These are phyloP conservation scores for Erpornis zantholeuca DNA, from an alignment of 2,113 vertebrate species.

Conservation along the genomic window DNA sequence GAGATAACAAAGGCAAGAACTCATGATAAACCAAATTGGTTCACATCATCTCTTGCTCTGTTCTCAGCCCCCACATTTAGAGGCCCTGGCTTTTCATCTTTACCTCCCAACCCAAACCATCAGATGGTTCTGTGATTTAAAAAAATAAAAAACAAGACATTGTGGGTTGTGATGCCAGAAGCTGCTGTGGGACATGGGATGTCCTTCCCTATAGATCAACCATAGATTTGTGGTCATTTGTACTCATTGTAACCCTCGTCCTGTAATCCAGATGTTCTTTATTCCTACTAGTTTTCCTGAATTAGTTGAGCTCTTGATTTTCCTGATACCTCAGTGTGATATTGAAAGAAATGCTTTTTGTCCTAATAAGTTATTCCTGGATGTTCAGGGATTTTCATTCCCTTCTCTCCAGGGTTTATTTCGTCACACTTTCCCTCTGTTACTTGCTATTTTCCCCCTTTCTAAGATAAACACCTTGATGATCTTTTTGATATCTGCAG, in stretches of 20 bases:
- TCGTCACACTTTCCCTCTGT: background rate
- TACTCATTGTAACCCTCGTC: background rate
- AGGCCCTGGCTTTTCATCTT: too few species aligned
- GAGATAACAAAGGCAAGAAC: too few species aligned
- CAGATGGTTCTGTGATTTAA: background rate
- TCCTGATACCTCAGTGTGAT: background rate
- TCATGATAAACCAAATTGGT: too few species aligned
- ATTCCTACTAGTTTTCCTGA: background rate
- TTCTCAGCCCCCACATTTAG: too few species aligned
- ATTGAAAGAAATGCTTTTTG: background rate
- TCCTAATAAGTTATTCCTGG: background rate
- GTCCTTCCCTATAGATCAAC: background rate
- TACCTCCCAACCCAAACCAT: background rate
- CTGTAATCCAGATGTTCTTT: background rate
- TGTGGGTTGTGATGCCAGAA: background rate
- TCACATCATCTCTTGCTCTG: too few species aligned
- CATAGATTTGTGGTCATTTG: fast-evolving
- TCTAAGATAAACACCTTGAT: background rate
- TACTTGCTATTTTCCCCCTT: background rate
- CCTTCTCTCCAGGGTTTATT: background rate
- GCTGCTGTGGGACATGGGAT: background rate
- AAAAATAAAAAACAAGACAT: background rate
- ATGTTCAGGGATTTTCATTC: background rate
- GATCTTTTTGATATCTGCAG: background rate
- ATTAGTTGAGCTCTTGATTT: background rate